Conservation (phyloP, 2,797 vertebrate species). For the Peromyscus melanophrys region DNA sequence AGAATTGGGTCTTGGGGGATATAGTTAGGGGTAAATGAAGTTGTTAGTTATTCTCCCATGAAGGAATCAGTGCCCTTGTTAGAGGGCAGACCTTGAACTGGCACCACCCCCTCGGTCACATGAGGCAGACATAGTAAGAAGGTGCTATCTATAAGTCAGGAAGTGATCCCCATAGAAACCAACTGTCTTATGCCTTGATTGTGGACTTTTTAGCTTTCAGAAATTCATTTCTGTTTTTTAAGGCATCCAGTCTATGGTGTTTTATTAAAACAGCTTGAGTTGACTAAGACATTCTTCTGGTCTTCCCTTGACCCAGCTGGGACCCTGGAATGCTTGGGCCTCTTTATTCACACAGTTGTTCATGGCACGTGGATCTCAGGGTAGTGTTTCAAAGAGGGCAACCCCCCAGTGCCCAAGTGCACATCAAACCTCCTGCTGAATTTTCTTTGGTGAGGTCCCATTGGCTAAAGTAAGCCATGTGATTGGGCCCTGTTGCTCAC, state of each 20-base stretch:
- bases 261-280: slow-evolving; percentile 5
- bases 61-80: background rate
- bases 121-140: background rate
- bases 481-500: background rate
- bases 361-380: background rate
- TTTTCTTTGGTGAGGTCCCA: background rate
- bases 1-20: background rate
- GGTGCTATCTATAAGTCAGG: background rate
- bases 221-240: slow-evolving; percentile 41
- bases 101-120: background rate
- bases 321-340: background rate
- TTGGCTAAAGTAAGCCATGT: slow-evolving; percentile 29
- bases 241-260: background rate
- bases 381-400: slow-evolving; percentile 21
- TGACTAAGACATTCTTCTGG: slow-evolving; percentile 21
- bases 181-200: background rate
- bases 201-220: background rate
- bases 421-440: background rate
- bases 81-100: background rate
- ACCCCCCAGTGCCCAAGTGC: background rate
- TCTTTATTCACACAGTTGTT: background rate
- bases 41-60: background rate
- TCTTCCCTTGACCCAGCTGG: slow-evolving; percentile 9
- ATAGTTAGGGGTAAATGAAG: background rate
- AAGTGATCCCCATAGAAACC: background rate